Evolutionary conservation across 2,888 invertebrate species (phyloP).

Genomic region (Cristatella mucedo): DNA sequence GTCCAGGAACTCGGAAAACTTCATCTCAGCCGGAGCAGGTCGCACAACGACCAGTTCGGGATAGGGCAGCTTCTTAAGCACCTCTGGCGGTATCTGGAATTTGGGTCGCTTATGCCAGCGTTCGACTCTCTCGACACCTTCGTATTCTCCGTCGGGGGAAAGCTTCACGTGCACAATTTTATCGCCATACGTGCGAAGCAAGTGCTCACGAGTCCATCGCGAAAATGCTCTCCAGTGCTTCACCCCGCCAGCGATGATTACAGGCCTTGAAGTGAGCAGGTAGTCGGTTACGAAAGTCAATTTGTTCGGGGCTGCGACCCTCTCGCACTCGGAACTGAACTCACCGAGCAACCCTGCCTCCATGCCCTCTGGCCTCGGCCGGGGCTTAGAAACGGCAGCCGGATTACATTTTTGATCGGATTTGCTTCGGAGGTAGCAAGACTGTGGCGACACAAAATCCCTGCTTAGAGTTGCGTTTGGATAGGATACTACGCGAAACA

Average conservation of each 20-base stretch:
- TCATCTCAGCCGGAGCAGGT: constrained; percentile 27
- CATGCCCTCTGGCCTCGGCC: too few species aligned
- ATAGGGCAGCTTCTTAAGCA: constrained; percentile 19
- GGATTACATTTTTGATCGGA: too few species aligned
- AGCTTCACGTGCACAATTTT: constrained; percentile 25
- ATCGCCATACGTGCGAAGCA: constrained; percentile 19
- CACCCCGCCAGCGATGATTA: constrained; percentile 23
- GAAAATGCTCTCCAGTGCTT: constrained; percentile 22
- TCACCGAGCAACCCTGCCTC: too few species aligned
- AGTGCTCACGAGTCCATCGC: constrained; percentile 27
- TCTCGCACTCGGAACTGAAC: too few species aligned
- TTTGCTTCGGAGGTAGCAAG: too few species aligned
- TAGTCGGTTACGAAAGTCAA: constrained; percentile 28
- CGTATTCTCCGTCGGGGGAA: constrained; percentile 27
- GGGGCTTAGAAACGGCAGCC: too few species aligned
- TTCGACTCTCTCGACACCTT: constrained; percentile 26
- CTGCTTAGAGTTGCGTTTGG: too few species aligned
- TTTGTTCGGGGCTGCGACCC: too few species aligned
- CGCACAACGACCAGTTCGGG: constrained; percentile 33
- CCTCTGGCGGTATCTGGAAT: constrained; percentile 23
- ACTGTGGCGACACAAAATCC: too few species aligned
- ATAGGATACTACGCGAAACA: too few species aligned
- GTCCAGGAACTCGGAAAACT: constrained; percentile 27
- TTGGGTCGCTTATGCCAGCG: constrained; percentile 21
- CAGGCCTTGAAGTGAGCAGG: constrained; percentile 26